Base-by-base conservation (phyloP, 2,113 vertebrate genomes). In the Lepidiolamprologus cunningtoni region DNA sequence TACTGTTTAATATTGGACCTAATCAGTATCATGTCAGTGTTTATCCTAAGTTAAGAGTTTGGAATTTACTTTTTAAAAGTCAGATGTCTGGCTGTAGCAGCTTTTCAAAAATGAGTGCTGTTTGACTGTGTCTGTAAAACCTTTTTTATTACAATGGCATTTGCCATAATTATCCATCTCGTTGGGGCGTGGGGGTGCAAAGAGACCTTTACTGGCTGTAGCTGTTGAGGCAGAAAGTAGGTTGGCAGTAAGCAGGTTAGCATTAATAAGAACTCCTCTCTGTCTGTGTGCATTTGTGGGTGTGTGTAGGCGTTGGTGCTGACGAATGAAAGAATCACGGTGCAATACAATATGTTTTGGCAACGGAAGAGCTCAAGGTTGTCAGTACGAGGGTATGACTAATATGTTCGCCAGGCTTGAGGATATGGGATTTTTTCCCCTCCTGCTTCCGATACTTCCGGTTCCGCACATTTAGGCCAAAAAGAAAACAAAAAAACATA, bases 301-400 rank as follows among this genome's bases (percentile, higher is more conserved):
- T 86, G 89, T 83, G 91, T 84, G 90, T 87, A 58, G 85, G 85
- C 6, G 73, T 86, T 19, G 63, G 33, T 90, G 92, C 82, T 83
- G 87, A 85, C 83, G 76, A 87, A 78, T 53, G 57, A 71, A 58
- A 83, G 82, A 57, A 55, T 40, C 73, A 84, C 37, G 79, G 78
- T 82, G 81, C 3, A 37, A 16, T 58, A 89, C 54, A 81, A 33
- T 81, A 89, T 71, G 89, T 81, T 84, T 84, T 89, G 81, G 58
- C 88, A 47, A 47, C 31, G 19, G 79, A 84, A 86, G 57, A 84
- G 84, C 76, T 91, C 21, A 11, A 80, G 83, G 89, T 82, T 91
- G 86, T 90, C 79, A 37, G 54, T 95, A 95, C 86, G 76, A 91
- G 85, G 85, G 80, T 79, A 88, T 89, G 83, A 90, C 89, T 91